A percentile compares a stretch with the other conserved stretches of the same genome.
Conservation (phyloP, 2,113 vertebrate species). For the Scophthalmus maximus region DNA sequence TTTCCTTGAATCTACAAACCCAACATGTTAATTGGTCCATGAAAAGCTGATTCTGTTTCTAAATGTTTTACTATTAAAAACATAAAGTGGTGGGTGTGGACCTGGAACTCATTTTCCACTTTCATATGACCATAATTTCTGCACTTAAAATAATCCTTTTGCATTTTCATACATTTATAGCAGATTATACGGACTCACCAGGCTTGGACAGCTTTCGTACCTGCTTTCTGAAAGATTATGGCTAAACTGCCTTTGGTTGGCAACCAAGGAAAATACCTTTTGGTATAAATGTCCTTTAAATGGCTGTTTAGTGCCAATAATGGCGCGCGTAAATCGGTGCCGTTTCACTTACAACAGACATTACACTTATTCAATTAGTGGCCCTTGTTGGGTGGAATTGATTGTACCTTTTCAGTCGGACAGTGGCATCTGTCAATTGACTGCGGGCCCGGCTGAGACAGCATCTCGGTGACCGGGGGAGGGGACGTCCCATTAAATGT, state of each 20-base stretch:
- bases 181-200: not conserved
- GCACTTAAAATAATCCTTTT: slow-evolving; percentile 4
- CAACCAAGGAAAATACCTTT: slow-evolving; percentile 38
- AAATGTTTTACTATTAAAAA: no score
- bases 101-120: slow-evolving; percentile 45
- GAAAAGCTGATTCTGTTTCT: not conserved
- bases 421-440: slow-evolving; percentile 87
- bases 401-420: slow-evolving; percentile 88
- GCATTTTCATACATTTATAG: slow-evolving; percentile 16
- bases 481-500: slow-evolving; percentile 78
- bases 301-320: slow-evolving; percentile 53
- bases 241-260: slow-evolving; percentile 24
- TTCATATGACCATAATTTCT: slow-evolving; percentile 28
- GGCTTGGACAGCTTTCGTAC: not conserved
- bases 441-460: slow-evolving; percentile 77
- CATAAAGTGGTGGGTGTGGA: slow-evolving; percentile 3
- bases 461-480: slow-evolving; percentile 76
- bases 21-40: not conserved
- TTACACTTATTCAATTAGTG: slow-evolving; percentile 62
- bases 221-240: slow-evolving; percentile 17
- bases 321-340: slow-evolving; percentile 41
- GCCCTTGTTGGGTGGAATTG: slow-evolving; percentile 53
- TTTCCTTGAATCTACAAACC: not conserved
- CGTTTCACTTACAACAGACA: slow-evolving; percentile 53
- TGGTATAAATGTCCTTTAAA: slow-evolving; percentile 64